These are phyloP conservation scores for Scortum barcoo DNA, from an alignment of 2,113 vertebrate species.

Conservation along the genomic window DNA sequence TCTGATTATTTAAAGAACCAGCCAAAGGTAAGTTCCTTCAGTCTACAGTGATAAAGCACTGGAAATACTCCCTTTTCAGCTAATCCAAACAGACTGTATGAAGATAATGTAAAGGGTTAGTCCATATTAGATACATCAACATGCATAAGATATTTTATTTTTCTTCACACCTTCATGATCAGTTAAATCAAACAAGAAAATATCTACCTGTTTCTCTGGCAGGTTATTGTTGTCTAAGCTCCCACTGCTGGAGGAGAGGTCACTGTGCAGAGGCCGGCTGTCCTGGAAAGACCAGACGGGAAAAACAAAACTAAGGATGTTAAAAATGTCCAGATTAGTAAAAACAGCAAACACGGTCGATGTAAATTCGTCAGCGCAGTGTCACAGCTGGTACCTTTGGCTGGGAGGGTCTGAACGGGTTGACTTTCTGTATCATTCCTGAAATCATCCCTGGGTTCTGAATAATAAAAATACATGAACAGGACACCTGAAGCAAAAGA, in stretches of 20 bases:
- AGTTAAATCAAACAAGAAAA: background rate
- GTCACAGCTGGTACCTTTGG: constrained; percentile 49
- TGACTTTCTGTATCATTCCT: constrained; percentile 77
- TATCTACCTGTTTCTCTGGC: constrained; percentile 59
- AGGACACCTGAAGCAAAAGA: no score
- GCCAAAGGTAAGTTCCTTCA: no score
- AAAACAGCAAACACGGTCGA: background rate
- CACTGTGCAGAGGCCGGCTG: background rate
- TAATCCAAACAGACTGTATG: background rate
- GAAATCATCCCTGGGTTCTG: constrained; percentile 65
- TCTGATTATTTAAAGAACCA: background rate
- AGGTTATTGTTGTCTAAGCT: constrained; percentile 57
- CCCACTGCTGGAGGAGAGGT: constrained; percentile 56
- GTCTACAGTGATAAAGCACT: no score
- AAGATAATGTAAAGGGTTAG: background rate
- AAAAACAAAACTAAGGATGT: background rate
- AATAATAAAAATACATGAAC: background rate
- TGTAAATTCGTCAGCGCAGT: no score
- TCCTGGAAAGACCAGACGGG: constrained; percentile 34
- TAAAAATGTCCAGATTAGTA: no score
- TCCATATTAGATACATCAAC: background rate
- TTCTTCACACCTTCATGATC: background rate
- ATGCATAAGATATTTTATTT: background rate
- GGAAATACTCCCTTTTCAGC: background rate
- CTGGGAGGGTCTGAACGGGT: constrained; percentile 77